Percentiles rank a stretch among this genome's conserved stretches.
Conservation (phyloP, 2,888 invertebrate genomes). For the Schizotus pectinicornis region DNA sequence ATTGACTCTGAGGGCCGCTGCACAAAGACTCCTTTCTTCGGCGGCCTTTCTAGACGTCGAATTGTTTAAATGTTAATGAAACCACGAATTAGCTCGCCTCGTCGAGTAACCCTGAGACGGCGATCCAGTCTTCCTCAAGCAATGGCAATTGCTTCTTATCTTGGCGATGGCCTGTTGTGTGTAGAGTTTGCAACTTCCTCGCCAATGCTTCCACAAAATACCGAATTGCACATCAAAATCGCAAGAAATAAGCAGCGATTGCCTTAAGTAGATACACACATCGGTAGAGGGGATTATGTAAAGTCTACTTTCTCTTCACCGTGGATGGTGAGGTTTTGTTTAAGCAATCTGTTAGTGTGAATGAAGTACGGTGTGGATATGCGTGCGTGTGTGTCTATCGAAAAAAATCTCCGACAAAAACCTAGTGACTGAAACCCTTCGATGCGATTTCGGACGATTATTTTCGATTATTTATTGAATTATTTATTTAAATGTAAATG, state of each 20-base stretch:
- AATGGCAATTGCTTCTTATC: too few relatives aligned
- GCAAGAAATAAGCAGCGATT: neutral
- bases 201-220: neutral
- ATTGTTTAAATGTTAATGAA: too few relatives aligned
- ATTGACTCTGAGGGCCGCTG: too few relatives aligned
- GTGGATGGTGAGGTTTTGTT: conserved; percentile 28
- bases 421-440: neutral
- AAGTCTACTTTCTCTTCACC: conserved; percentile 33
- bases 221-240: neutral
- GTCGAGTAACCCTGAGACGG: too few relatives aligned
- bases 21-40: too few relatives aligned
- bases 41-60: too few relatives aligned
- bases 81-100: too few relatives aligned
- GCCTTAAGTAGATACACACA: neutral
- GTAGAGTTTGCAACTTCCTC: too few relatives aligned
- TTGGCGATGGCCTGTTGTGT: too few relatives aligned
- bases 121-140: too few relatives aligned
- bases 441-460: conserved; percentile 2
- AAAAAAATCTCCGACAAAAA: conserved; percentile 18
- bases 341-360: conserved; percentile 29
- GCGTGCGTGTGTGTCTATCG: conserved; percentile 26
- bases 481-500: conserved; percentile 16
- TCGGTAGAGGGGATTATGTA: conserved; percentile 26
- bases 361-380: conserved; percentile 26
- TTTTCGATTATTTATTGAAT: conserved; percentile 1